Percentiles rank a stretch among this genome's conserved stretches.
These are phyloP conservation scores for Chaetodon trifasciatus DNA, from an alignment of 2,797 vertebrate species.

Conservation along the genomic window DNA sequence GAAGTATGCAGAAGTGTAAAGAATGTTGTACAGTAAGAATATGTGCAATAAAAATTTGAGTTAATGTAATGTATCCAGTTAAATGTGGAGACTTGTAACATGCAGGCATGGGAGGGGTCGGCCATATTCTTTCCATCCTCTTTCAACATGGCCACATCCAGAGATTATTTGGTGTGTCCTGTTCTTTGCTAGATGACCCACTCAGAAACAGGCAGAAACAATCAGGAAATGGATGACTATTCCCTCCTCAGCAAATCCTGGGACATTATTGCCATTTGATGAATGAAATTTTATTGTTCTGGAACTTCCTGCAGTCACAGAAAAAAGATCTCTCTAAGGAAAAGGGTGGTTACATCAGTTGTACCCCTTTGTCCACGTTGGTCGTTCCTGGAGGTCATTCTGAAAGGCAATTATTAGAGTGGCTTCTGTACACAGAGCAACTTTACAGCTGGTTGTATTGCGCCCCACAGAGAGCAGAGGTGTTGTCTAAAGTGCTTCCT, in stretches of 20 bases:
- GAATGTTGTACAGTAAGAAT: not conserved
- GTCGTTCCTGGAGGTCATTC: not conserved
- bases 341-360: not conserved
- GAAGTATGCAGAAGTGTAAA: not conserved
- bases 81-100: not conserved
- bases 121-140: too few relatives aligned
- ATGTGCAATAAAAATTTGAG: not conserved
- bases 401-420: constrained; percentile 20
- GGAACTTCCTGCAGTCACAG: not conserved
- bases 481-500: constrained; percentile 11
- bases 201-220: not conserved
- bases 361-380: not conserved
- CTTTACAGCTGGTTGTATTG: constrained; percentile 25
- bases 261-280: not conserved
- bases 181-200: not conserved
- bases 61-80: not conserved
- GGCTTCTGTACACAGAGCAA: not conserved
- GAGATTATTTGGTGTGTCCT: not conserved
- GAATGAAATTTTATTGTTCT: not conserved
- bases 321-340: not conserved
- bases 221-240: not conserved
- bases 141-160: not conserved
- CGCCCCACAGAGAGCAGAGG: not conserved
- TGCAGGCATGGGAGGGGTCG: not conserved
- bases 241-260: not conserved